phyloP scores from a whole-genome alignment of 2,888 invertebrate species.

The Pachymerium ferrugineum region DNA sequence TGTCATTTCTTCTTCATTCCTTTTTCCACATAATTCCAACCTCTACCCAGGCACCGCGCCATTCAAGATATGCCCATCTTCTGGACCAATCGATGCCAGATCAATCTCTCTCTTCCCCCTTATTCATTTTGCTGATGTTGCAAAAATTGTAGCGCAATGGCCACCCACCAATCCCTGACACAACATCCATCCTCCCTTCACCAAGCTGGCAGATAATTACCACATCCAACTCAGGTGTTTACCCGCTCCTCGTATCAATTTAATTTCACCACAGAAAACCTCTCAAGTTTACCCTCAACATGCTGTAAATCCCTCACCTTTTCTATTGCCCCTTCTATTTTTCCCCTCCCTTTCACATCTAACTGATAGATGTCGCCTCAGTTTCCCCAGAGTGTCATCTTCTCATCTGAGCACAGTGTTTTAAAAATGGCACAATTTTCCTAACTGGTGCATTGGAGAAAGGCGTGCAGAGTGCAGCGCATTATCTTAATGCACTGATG shows the following conservation, averaged over 20 bases:
- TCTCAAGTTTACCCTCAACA: too few relatives aligned
- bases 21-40: slow-evolving; percentile 9
- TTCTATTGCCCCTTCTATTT: not conserved
- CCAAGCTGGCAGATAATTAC: not conserved
- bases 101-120: not conserved
- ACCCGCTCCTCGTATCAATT: not conserved
- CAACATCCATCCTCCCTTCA: not conserved
- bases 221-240: not conserved
- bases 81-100: slow-evolving; percentile 8
- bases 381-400: not conserved
- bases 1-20: slow-evolving; percentile 8
- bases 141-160: not conserved
- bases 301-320: too few relatives aligned
- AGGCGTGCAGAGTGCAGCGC: slow-evolving; percentile 4
- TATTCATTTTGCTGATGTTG: slow-evolving; percentile 6
- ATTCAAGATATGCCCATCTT: slow-evolving; percentile 3
- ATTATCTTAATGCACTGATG: slow-evolving; percentile 13
- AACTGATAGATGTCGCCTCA: slow-evolving; percentile 13
- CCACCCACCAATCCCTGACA: not conserved
- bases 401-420: slow-evolving; percentile 3
- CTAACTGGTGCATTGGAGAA: slow-evolving; percentile 9
- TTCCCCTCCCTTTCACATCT: not conserved
- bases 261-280: not conserved
- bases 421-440: slow-evolving; percentile 3
- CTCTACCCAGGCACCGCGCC: not conserved